phyloP scores from a whole-genome alignment of 2,113 vertebrate genomes.

The Trogon surrucura region DNA sequence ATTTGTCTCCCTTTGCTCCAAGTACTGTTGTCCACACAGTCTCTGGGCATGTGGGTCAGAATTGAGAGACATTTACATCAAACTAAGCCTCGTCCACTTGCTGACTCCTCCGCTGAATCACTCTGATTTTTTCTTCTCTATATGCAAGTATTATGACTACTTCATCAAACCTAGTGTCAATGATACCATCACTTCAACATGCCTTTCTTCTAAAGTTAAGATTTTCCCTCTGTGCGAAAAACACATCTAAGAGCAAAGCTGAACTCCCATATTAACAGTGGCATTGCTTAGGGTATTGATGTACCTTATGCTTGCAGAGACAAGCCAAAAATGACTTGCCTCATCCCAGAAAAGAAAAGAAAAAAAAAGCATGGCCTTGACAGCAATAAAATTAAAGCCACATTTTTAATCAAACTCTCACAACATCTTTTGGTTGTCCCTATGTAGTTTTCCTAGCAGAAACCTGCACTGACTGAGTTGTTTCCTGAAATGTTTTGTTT shows the following conservation, averaged over 20 bases:
- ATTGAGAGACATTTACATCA: background rate
- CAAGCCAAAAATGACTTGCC: background rate
- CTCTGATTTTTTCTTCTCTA: background rate
- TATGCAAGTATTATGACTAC: background rate
- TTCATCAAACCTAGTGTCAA: background rate
- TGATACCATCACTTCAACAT: background rate
- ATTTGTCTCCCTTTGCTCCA: background rate
- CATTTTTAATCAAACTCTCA: background rate
- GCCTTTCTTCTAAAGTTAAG: background rate
- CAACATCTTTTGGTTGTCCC: background rate
- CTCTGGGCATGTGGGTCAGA: background rate
- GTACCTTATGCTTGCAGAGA: background rate
- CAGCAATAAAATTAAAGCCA: background rate
- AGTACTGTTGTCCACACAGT: background rate
- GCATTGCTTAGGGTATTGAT: background rate
- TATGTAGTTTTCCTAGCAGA: background rate
- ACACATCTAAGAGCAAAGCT: background rate
- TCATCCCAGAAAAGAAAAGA: background rate
- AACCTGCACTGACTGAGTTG: background rate
- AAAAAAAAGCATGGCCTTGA: background rate
- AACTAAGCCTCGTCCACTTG: background rate
- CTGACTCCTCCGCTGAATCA: background rate
- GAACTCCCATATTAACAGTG: background rate
- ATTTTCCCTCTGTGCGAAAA: background rate
- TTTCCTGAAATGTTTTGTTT: background rate